Evolutionary conservation across 1,140 invertebrate genomes (phyloP), one percentile per base, ranked within the genome.

Genomic region (Adelges cooleyi): DNA sequence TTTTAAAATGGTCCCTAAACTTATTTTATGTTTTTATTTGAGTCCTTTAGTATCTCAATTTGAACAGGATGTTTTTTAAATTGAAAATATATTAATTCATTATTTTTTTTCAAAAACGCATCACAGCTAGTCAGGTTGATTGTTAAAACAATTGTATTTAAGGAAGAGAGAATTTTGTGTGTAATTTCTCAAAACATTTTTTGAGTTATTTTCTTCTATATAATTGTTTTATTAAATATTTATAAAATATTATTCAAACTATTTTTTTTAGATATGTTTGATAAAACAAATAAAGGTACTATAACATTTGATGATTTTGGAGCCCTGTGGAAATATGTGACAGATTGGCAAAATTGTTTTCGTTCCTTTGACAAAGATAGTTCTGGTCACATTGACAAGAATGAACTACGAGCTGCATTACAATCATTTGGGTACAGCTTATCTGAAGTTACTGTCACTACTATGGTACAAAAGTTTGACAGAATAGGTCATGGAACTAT

Each of bases 261-360:
- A 50, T 54, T 36, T 52, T 46, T 70, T 71, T 49, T 33, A 72
- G 71, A 66, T 13, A 98, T 98, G 95, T 99, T 98, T 82, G 95
- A 98, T 75, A 84, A 85, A 70, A 85, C 91, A 71, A 86, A 87
- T 69, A 82, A 81, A 72, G 94, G 93, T n/a, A 88, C 88, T 2
- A 93, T 98, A 54, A 89, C 84, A 71, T 98, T 98, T 78, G 85
- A 95, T 70, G 94, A 98, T 75, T 98, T 98, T 78, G 84, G 87
- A 50, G 85, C 89, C 9, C 75, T 99, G 1, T 98, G 95, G 95
- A 95, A 96, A 74, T 99, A 98, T 76, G 89, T 98, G 0, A 92
- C 88, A n/a, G 92, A 98, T 72, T 99, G 95, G 94, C 92, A 96
- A 75, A 87, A 86, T 70, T 95, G 92, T 73, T 99, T 98, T 76